phyloP scores from a whole-genome alignment of 2,797 vertebrate species.

The Morelia viridis region DNA sequence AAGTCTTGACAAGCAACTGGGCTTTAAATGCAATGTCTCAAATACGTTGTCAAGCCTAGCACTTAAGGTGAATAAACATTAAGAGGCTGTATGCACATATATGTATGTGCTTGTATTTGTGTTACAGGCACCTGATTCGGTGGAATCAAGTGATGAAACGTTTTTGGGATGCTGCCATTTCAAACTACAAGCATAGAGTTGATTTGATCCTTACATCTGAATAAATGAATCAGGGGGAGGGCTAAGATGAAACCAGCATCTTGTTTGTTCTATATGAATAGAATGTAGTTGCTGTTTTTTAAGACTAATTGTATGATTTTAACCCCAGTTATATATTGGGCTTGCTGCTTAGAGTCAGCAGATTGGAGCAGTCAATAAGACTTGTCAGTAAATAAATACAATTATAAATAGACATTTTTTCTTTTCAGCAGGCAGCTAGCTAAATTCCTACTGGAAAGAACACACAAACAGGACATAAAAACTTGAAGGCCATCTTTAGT shows the following conservation, averaged over 20 bases:
- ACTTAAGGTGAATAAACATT: constrained; percentile 73
- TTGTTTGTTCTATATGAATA: not conserved
- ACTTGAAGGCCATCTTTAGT: too few species aligned
- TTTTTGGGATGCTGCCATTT: not conserved
- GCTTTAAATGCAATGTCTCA: constrained; percentile 94
- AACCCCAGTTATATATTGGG: not conserved
- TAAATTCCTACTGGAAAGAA: too few species aligned
- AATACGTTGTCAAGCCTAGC: constrained; percentile 87
- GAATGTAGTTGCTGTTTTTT: not conserved
- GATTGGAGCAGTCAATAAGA: too few species aligned
- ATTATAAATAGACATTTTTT: too few species aligned
- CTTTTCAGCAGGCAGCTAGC: too few species aligned
- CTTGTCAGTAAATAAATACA: too few species aligned
- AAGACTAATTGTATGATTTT: not conserved
- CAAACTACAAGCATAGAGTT: too few species aligned
- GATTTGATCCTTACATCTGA: not conserved
- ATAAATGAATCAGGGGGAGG: too few species aligned
- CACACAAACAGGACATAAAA: too few species aligned
- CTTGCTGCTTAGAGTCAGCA: too few species aligned
- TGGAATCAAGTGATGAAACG: not conserved
- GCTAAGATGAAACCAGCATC: not conserved
- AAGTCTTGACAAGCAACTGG: constrained; percentile 87
- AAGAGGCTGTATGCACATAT: not conserved
- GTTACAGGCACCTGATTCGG: not conserved
- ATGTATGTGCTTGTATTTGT: not conserved